These are phyloP conservation scores for Sigmodon hispidus DNA, from an alignment of 2,113 vertebrate genomes.

Conservation along the genomic window DNA sequence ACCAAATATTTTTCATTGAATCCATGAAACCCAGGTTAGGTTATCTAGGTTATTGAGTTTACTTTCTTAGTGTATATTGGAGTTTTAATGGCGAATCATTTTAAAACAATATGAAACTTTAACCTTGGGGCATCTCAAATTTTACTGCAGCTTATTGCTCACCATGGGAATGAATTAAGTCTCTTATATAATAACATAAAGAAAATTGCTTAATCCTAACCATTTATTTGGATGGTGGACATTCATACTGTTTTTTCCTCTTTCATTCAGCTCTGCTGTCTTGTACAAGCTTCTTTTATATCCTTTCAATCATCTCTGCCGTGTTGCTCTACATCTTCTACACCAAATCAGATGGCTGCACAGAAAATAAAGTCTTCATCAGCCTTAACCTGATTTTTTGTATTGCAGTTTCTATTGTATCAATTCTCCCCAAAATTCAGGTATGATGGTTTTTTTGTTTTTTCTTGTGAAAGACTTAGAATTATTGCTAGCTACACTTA, in stretches of 20 bases:
- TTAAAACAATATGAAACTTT: neutral
- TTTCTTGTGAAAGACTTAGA: conserved; percentile 26
- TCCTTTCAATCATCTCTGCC: conserved; percentile 84
- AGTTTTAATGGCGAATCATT: neutral
- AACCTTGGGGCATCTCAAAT: neutral
- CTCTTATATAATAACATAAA: neutral
- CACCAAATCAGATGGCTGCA: conserved; percentile 89
- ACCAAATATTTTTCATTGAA: neutral
- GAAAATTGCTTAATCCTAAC: neutral
- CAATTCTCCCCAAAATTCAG: conserved; percentile 93
- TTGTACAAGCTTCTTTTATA: conserved; percentile 89
- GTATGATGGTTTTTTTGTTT: conserved; percentile 81
- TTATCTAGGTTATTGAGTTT: neutral
- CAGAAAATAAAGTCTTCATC: conserved; percentile 96
- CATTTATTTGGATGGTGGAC: neutral
- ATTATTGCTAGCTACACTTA: neutral
- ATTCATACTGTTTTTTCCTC: neutral
- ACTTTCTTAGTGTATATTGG: neutral
- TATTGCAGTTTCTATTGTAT: conserved; percentile 89
- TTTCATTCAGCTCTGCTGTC: conserved; percentile 90
- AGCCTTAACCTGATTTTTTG: conserved; percentile 93
- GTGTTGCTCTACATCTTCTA: conserved; percentile 91
- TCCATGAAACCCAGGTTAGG: neutral
- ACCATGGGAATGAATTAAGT: neutral
- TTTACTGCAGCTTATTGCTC: neutral